These are phyloP conservation scores for Fragum whitleyi DNA, from an alignment of 2,888 invertebrate species.

Conservation along the genomic window DNA sequence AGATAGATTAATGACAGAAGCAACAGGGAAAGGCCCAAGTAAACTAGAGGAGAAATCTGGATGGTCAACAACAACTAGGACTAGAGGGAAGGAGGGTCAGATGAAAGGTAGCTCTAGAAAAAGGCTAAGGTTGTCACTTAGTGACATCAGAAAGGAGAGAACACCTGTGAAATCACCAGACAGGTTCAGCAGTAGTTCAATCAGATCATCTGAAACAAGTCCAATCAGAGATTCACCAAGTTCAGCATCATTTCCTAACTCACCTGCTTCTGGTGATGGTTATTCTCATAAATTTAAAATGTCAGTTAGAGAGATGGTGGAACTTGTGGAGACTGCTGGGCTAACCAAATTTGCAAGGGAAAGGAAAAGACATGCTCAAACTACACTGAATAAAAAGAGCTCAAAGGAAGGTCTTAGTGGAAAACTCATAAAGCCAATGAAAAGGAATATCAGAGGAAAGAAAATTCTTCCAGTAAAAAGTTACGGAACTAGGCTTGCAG, in stretches of 20 bases:
- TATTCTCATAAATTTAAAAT: slow-evolving; percentile 57
- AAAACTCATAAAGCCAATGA: slow-evolving; percentile 36
- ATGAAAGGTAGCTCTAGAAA: not conserved
- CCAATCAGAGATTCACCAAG: not conserved
- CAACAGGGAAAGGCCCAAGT: slow-evolving; percentile 18
- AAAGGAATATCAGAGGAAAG: slow-evolving; percentile 24
- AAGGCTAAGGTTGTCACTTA: not conserved
- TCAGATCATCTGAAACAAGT: slow-evolving; percentile 5
- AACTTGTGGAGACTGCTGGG: slow-evolving; percentile 55
- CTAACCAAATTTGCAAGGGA: slow-evolving; percentile 61
- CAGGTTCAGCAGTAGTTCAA: not conserved
- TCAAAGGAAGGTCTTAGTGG: slow-evolving; percentile 24
- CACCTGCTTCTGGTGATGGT: slow-evolving; percentile 47
- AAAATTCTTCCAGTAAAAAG: slow-evolving; percentile 16
- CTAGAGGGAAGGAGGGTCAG: not conserved
- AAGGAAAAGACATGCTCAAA: slow-evolving; percentile 50
- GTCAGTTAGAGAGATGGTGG: slow-evolving; percentile 63
- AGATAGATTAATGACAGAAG: slow-evolving; percentile 43
- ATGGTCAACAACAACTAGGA: not conserved
- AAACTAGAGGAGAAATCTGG: not conserved
- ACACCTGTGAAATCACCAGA: slow-evolving; percentile 8
- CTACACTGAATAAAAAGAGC: slow-evolving; percentile 47
- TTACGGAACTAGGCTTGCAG: slow-evolving; percentile 36
- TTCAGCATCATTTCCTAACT: slow-evolving; percentile 21
- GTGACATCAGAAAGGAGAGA: not conserved